Base-by-base conservation (phyloP, 2,888 invertebrate genomes). In the Epinotia ramella region DNA sequence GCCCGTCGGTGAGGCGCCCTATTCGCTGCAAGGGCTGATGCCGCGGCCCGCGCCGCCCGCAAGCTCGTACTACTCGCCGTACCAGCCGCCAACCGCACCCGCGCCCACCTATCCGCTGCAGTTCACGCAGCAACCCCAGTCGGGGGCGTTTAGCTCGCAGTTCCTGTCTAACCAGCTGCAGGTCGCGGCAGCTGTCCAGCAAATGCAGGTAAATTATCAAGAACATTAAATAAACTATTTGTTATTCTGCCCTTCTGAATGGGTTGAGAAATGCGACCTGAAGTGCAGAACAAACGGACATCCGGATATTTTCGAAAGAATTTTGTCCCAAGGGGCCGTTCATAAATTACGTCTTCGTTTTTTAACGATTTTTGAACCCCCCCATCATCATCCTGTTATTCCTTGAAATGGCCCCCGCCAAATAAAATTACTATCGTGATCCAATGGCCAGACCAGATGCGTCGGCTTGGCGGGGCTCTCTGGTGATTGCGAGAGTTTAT, bases 41-140 rank as follows among this genome's bases (percentile, higher is more conserved):
- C 93, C 92, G 76, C 89, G 94, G 7, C 91, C 93, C 57, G 94
- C 94, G 78, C 94, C 94, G 24, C 92, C 94, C 69, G 92, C 93
- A 76, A 89, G 85, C 80, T 93, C 93, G 2, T 94, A 94, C 89
- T 94, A 94, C 87, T 91, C 94, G 80, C 92, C 92, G 73, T 94
- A 94, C 86, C 94, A 93, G 86, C 92, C 90, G 80, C 89, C 91
- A 20, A 80, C 89, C 28, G 96, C 96, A 72, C 95, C 95, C 28
- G 96, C 96, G 76, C 95, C 95, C 77, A 95, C 95, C 9, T 96
- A 96, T 82, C 95, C 95, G 78, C 91, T 95, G 80, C 96, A 96
- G 87, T 96, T 95, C 88, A 95, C 96, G 75, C 96, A 96, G 83
- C 95, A 95, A 1, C 95, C 95, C 77, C 91, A 95, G 82, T 95